phyloP scores from a whole-genome alignment of 2,113 vertebrate genomes.

The Gallinago jamesoni region DNA sequence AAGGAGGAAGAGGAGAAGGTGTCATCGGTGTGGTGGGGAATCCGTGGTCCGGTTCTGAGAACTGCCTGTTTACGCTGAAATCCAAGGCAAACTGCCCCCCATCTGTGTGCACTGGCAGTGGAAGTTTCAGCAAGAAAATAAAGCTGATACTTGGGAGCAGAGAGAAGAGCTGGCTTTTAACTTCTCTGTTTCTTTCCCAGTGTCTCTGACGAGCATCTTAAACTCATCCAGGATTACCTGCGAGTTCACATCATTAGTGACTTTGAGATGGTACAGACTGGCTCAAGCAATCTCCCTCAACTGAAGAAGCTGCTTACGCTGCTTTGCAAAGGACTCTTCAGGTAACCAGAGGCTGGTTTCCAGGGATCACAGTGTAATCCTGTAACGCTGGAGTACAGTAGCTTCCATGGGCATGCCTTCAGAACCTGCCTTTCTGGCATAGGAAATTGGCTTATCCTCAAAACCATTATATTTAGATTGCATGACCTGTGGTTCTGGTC shows the following conservation, averaged over 20 bases:
- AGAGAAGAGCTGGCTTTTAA: not conserved
- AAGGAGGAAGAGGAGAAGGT: not conserved
- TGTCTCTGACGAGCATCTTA: constrained; percentile 86
- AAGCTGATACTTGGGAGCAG: not conserved
- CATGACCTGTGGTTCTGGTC: not conserved
- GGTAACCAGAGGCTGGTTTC: constrained; percentile 72
- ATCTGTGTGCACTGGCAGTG: not conserved
- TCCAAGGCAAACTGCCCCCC: not conserved
- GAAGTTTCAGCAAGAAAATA: not conserved
- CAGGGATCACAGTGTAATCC: not conserved
- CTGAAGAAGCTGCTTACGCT: constrained; percentile 84
- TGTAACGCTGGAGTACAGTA: not conserved
- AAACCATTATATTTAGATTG: not conserved
- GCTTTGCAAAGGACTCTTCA: constrained; percentile 90
- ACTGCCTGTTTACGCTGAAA: not conserved
- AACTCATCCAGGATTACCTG: constrained; percentile 90
- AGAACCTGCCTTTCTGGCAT: not conserved
- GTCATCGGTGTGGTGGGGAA: not conserved
- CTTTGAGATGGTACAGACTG: constrained; percentile 84
- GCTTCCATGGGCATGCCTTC: accelerated
- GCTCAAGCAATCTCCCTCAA: constrained; percentile 83
- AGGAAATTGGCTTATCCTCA: not conserved
- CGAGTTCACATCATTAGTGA: constrained; percentile 81
- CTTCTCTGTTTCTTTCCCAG: constrained; percentile 62
- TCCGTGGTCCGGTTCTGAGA: not conserved